Evolutionary conservation across 2,113 vertebrate species (phyloP), one percentile per base, ranked within the genome.

Genomic region (Platichthys stellatus): DNA sequence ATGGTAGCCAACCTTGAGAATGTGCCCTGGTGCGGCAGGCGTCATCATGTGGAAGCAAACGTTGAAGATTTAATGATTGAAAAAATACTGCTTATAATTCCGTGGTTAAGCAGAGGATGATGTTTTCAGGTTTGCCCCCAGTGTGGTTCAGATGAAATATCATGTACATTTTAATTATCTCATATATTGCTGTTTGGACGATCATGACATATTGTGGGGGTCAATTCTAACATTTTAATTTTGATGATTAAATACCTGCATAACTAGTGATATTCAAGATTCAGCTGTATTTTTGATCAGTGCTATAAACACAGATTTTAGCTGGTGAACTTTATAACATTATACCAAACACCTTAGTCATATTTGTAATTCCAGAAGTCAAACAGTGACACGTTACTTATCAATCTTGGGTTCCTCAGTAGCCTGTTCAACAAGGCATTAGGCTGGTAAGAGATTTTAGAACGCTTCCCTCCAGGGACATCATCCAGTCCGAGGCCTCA

Each of bases 1-100:
- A 93, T 92, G 73, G 87, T 72, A 91, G 64, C 83, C 71, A 76
- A 76, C 76, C 79, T 76, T 81, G 67, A 84, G 79, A 83, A 85
- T 85, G 78, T 86, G 77, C 63, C 61, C 65, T 64, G 61, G 75
- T 81, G 38, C 67, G 69, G 74, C 77, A 89, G 69, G 69, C 60
- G 57, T 80, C 70, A 79, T 79, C 5, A 24, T 76, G 60, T 24
- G 59, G 12, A 81, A 80, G 43, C 51, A 81, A 80, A 79, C 21
- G 7, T 72, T 49, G 54, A 56, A 62, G 69, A 57, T 63, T 60
- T 38, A 69, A 65, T 0, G 1, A 40, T 49, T 1, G 28, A 38
- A 20, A 68, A 53, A 64, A 28, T 6, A 56, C 57, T 54, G 15
- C 26, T 72, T 28, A 13, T 31, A 71, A 62, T 47, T 68, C 14